A percentile compares a stretch with the other conserved stretches of the same genome.
phyloP scores from a whole-genome alignment of 2,797 vertebrate genomes.

The Bradypus variegatus region DNA sequence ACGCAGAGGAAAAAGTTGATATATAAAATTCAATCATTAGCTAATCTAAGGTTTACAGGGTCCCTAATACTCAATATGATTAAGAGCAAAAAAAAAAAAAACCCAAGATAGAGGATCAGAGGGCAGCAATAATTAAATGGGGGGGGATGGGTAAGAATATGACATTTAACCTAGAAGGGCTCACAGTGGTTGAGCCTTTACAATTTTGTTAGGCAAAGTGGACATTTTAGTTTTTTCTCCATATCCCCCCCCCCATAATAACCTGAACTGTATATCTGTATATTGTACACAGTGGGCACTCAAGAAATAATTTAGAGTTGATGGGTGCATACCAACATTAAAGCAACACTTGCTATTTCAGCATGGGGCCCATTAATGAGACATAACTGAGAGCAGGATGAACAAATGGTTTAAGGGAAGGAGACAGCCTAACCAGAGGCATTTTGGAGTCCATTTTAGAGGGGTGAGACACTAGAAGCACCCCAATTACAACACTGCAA shows the following conservation, averaged over 20 bases:
- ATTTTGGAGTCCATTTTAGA: background rate
- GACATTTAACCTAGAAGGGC: background rate
- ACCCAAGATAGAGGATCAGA: background rate
- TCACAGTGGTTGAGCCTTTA: background rate
- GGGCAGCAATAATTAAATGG: background rate
- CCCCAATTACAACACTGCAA: background rate
- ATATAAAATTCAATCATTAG: background rate
- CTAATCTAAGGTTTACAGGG: background rate
- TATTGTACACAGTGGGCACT: background rate
- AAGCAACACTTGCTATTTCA: background rate
- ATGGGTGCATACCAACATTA: background rate
- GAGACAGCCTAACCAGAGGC: background rate
- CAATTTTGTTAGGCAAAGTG: background rate
- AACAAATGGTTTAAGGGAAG: background rate
- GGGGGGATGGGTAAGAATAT: background rate
- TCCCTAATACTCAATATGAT: background rate
- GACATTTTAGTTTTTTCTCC: background rate
- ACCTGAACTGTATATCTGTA: background rate
- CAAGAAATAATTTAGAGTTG: background rate
- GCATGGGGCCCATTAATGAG: background rate
- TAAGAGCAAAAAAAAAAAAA: background rate
- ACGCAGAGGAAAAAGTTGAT: background rate
- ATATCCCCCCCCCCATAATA: background rate
- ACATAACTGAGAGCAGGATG: background rate
- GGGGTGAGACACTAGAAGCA: background rate